A percentile compares a stretch with the other conserved stretches of the same genome.
Evolutionary conservation across 2,797 vertebrate genomes (phyloP).

Genomic region (Myotis daubentonii): DNA sequence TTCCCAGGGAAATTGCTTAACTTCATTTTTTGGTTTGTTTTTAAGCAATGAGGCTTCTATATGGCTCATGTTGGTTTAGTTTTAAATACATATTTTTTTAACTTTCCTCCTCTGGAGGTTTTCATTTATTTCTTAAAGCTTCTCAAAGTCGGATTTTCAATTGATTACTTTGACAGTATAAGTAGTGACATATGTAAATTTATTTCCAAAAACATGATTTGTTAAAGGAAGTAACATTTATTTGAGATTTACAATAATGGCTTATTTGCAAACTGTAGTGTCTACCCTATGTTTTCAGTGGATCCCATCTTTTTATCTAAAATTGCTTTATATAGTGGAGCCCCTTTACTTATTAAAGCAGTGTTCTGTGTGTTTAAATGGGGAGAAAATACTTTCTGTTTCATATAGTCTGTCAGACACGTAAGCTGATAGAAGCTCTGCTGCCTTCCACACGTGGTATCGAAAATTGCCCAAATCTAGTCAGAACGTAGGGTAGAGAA

Average conservation of each 20-base stretch:
- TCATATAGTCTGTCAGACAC: background rate
- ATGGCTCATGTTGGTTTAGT: background rate
- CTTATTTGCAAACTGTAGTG: background rate
- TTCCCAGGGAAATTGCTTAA: background rate
- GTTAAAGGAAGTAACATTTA: background rate
- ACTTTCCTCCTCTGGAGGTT: background rate
- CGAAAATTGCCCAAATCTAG: background rate
- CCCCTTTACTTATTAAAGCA: background rate
- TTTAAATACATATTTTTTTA: background rate
- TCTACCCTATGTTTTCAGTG: background rate
- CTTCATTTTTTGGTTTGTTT: slow-evolving; percentile 2
- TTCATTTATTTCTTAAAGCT: background rate
- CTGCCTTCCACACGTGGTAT: background rate
- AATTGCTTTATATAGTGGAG: background rate
- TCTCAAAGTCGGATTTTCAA: background rate
- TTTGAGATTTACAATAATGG: slow-evolving; percentile 2
- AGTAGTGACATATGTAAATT: background rate
- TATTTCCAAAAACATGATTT: slow-evolving; percentile 14
- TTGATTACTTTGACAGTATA: background rate
- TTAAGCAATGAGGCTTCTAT: background rate
- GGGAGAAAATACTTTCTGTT: background rate
- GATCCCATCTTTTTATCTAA: background rate
- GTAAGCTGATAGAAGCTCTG: background rate
- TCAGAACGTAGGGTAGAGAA: background rate
- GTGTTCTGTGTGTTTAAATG: background rate